Percentiles rank a stretch among this genome's conserved stretches.
phyloP scores from a whole-genome alignment of 1,140 invertebrate species.

The Drosophila gunungcola region DNA sequence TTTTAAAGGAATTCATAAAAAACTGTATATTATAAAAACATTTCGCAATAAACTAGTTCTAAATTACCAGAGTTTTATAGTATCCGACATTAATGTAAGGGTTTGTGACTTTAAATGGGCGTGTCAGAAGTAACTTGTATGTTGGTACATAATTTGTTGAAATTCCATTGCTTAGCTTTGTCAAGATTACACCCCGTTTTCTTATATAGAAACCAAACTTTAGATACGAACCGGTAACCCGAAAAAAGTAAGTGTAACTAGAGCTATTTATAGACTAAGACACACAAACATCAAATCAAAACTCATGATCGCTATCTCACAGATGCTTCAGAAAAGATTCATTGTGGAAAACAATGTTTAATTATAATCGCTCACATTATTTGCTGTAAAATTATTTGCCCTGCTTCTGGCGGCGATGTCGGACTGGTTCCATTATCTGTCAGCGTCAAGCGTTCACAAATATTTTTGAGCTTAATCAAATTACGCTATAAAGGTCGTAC shows the following conservation, averaged over 20 bases:
- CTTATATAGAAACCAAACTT: neutral
- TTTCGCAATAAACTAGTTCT: neutral
- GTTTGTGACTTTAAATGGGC: neutral
- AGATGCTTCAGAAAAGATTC: constrained; percentile 11
- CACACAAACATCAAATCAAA: constrained; percentile 7
- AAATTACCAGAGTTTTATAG: neutral
- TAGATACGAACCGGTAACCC: too few species aligned
- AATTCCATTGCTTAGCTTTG: neutral
- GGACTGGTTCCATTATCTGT: constrained; percentile 36
- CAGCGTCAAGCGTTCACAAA: constrained; percentile 51
- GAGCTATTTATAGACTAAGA: neutral
- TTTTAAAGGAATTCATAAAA: too few species aligned
- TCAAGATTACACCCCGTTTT: neutral
- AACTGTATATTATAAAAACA: too few species aligned
- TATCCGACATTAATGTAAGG: neutral
- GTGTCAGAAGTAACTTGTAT: neutral
- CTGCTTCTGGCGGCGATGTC: constrained; percentile 32
- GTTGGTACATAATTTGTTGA: too few species aligned
- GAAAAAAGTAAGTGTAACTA: neutral
- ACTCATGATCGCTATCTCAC: constrained; percentile 7
- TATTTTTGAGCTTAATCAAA: constrained; percentile 82
- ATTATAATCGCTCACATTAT: constrained; percentile 46
- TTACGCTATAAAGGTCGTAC: constrained; percentile 82
- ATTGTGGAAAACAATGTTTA: constrained; percentile 40
- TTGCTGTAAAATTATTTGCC: constrained; percentile 38